Evolutionary conservation across 2,888 invertebrate genomes (phyloP), one percentile per base, ranked within the genome.

Genomic region (Parapristionchus giblindavisi): DNA sequence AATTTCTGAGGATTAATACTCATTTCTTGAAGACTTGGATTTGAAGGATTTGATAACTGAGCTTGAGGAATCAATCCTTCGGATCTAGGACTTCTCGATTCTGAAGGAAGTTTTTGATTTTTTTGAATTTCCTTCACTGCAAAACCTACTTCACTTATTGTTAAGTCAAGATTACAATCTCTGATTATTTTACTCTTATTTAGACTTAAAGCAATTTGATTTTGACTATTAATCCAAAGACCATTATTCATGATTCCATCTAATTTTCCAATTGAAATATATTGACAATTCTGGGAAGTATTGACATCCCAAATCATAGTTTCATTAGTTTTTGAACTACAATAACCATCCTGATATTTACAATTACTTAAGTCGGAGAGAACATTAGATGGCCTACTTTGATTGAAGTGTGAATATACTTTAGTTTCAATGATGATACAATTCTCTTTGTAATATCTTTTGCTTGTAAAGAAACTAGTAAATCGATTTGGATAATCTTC

Each of bases 241-340:
- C n/a, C n/a, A n/a, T 79, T 56, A 80, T 80, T 43, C 21, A 38
- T 54, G 32, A 78, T 71, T 48, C 81, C 82, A 76, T 83, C 76
- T 40, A 80, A 77, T 78, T 51, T 61, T 38, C 79, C 76, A 77
- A 82, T 81, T 24, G 76, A 77, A 79, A 78, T 79, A 48, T 73
- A 78, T 75, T 78, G 76, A 81, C 80, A 81, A 8, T 79, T 81
- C 63, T 81, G 78, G 29, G 63, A 27, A 66, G 52, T 76, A 66
- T 83, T 83, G 38, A 78, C 77, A 75, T 81, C 81, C 81, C 81
- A 83, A 76, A 77, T 79, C 4, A 83, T 76, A 14, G 81, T 66
- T 81, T 83, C 82, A 83, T 83, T 82, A 21, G 72, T 75, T 61
- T 79, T 83, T 48, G n/a, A n/a, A n/a, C 74, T 32, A 75, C 80